Evolutionary conservation across 2,888 invertebrate species (phyloP).

Genomic region (Platycheirus rosarum): DNA sequence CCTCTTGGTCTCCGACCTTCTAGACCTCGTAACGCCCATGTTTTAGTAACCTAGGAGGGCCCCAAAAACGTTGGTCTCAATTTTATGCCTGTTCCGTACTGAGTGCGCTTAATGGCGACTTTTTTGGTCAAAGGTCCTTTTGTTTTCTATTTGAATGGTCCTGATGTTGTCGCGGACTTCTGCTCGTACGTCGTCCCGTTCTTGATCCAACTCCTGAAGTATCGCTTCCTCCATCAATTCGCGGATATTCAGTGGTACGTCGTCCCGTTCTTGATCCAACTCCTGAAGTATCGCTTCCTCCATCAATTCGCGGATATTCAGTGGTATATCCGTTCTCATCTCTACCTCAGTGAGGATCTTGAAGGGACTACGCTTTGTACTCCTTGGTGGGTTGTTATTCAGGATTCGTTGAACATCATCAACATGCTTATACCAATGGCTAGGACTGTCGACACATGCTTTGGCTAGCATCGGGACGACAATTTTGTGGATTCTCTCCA

Average conservation of each 20-base stretch:
- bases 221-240: neutral
- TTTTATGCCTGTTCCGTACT: slow-evolving; percentile 13
- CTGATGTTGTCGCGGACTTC: slow-evolving; percentile 11
- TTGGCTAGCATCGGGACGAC: neutral
- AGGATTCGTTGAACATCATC: slow-evolving; percentile 4
- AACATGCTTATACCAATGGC: neutral
- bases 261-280: slow-evolving; percentile 18
- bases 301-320: slow-evolving; percentile 19
- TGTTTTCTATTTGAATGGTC: slow-evolving; percentile 24
- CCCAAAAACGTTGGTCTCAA: slow-evolving; percentile 28
- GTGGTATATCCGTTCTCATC: slow-evolving; percentile 13
- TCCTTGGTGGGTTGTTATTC: neutral
- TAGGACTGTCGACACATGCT: neutral
- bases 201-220: slow-evolving; percentile 13
- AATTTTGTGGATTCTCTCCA: neutral
- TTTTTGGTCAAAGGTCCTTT: neutral
- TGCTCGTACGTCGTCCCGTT: slow-evolving; percentile 6
- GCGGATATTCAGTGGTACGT: slow-evolving; percentile 12
- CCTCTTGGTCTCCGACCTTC: slow-evolving; percentile 32
- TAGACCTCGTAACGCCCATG: slow-evolving; percentile 21
- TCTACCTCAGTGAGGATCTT: slow-evolving; percentile 8
- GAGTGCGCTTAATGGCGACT: slow-evolving; percentile 21
- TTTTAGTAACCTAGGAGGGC: slow-evolving; percentile 21
- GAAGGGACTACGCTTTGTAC: neutral
- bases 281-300: slow-evolving; percentile 2